Evolutionary conservation across 2,888 invertebrate species (phyloP).

Genomic region (Diploptera punctata): DNA sequence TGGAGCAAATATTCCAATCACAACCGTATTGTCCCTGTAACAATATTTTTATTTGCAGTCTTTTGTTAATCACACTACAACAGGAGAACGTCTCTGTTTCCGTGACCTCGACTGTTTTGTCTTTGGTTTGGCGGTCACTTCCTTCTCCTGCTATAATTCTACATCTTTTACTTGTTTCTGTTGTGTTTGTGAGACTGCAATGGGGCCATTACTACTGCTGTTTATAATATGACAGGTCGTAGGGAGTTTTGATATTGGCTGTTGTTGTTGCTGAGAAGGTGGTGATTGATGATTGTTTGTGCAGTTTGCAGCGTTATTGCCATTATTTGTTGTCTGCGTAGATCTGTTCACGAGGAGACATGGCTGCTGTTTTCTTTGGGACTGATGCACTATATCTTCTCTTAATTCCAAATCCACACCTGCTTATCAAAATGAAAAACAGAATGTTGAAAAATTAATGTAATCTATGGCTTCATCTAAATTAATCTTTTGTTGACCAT

Average conservation of each 20-base stretch:
- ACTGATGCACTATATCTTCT: conserved; percentile 35
- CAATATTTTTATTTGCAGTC: background rate
- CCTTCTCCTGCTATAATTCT: conserved; percentile 30
- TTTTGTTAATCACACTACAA: conserved; percentile 19
- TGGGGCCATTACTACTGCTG: conserved; percentile 33
- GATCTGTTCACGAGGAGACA: conserved; percentile 34
- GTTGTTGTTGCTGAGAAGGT: conserved; percentile 14
- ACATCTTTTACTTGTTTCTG: conserved; percentile 20
- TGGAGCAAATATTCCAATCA: conserved; percentile 5
- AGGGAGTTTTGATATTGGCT: conserved; percentile 6
- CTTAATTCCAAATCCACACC: conserved; percentile 37
- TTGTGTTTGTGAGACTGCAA: conserved; percentile 17
- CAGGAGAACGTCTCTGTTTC: conserved; percentile 19
- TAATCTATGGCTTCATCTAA: too few species aligned
- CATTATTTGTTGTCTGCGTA: conserved; percentile 33
- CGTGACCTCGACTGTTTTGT: conserved; percentile 6
- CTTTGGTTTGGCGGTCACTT: background rate
- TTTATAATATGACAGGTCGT: conserved; percentile 25
- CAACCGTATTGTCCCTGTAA: background rate
- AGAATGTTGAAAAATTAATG: too few species aligned
- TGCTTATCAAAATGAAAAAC: background rate
- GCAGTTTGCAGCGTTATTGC: conserved; percentile 17
- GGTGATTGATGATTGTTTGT: background rate
- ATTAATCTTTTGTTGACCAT: too few species aligned
- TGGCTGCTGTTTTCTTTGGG: background rate